Conservation (phyloP, 2,113 vertebrate species). For the Callorhinus ursinus region DNA sequence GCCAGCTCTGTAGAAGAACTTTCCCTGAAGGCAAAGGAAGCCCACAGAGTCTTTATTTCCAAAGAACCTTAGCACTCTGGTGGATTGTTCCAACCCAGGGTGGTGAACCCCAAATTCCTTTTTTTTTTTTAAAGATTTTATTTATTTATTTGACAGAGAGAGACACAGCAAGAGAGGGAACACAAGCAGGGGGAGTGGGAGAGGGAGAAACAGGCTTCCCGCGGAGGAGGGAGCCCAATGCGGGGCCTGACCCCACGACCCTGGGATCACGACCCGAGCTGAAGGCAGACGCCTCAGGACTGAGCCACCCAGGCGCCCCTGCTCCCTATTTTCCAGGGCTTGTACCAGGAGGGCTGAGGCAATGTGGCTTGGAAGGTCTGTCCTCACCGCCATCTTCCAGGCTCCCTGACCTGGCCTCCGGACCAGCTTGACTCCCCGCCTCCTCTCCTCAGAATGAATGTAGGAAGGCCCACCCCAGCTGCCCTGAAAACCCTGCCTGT, state of each 20-base stretch:
- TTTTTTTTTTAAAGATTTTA: neutral
- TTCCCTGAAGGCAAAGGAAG: neutral
- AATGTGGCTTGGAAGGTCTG: neutral
- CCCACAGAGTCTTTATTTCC: neutral
- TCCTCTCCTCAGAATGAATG: neutral
- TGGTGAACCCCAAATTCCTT: neutral
- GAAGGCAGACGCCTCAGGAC: too few relatives aligned
- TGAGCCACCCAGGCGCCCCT: too few relatives aligned
- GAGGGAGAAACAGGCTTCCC: too few relatives aligned
- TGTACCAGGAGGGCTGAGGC: neutral
- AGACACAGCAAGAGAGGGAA: too few relatives aligned
- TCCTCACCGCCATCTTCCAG: neutral
- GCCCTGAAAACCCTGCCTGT: neutral
- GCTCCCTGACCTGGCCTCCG: neutral
- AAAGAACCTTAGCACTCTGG: neutral
- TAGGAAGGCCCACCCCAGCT: neutral
- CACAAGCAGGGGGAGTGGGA: too few relatives aligned
- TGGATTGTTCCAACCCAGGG: neutral
- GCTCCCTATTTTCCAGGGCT: neutral
- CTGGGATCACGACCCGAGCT: too few relatives aligned
- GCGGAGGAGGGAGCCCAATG: too few relatives aligned
- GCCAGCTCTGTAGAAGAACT: neutral
- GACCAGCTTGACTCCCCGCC: neutral
- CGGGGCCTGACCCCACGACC: too few relatives aligned
- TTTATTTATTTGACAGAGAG: too few relatives aligned